Evolutionary conservation across 2,113 vertebrate genomes (phyloP).

Genomic region (Myotis lucifugus): DNA sequence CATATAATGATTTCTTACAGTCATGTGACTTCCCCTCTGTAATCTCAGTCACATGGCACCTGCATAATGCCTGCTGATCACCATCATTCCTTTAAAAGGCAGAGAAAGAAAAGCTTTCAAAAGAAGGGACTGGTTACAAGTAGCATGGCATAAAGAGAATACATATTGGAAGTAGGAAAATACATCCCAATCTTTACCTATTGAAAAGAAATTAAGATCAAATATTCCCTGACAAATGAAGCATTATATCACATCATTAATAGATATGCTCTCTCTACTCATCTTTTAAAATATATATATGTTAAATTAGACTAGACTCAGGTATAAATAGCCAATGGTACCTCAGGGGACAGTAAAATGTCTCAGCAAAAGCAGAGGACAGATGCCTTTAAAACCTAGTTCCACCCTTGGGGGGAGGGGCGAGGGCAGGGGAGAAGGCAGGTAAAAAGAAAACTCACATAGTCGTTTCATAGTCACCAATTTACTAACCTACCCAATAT

Average conservation of each 20-base stretch:
- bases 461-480: slow-evolving; percentile 56
- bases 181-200: slow-evolving; percentile 66
- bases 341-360: slow-evolving; percentile 53
- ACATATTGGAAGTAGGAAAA: slow-evolving; percentile 72
- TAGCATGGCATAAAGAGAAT: slow-evolving; percentile 73
- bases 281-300: slow-evolving; percentile 70
- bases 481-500: slow-evolving; percentile 64
- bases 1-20: slow-evolving; percentile 82
- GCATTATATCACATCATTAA: slow-evolving; percentile 67
- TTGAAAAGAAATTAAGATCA: slow-evolving; percentile 69
- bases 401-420: neutral
- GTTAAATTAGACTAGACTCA: slow-evolving; percentile 67
- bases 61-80: slow-evolving; percentile 79
- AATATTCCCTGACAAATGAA: slow-evolving; percentile 74
- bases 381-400: slow-evolving; percentile 57
- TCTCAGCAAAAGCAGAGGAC: slow-evolving; percentile 62
- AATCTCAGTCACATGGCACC: slow-evolving; percentile 80
- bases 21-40: slow-evolving; percentile 81
- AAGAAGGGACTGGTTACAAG: slow-evolving; percentile 78
- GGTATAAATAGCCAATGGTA: slow-evolving; percentile 69
- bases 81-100: slow-evolving; percentile 78
- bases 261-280: slow-evolving; percentile 63
- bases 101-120: slow-evolving; percentile 79
- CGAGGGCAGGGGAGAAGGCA: neutral
- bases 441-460: slow-evolving; percentile 58